Evolutionary conservation across 2,797 vertebrate species (phyloP).

Genomic region (Notoglanidium macrostoma): DNA sequence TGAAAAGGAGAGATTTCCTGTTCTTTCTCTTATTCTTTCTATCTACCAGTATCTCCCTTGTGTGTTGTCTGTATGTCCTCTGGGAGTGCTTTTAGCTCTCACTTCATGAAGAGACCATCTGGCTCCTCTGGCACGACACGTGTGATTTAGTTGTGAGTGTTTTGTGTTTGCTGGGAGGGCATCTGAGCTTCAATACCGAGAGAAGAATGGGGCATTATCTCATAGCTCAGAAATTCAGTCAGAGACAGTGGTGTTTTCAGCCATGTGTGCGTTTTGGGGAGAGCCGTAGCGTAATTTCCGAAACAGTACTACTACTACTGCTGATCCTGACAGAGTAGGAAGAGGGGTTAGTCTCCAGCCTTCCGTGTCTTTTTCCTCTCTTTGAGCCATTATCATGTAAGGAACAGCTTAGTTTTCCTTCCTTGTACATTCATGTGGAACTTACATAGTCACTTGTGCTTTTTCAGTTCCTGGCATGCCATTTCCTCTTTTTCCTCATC

Average conservation of each 20-base stretch:
- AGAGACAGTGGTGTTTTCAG: neutral
- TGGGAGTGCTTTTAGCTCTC: conserved; percentile 58
- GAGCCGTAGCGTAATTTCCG: neutral
- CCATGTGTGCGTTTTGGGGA: neutral
- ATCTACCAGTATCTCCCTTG: conserved; percentile 32
- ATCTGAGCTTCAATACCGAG: conserved; percentile 38
- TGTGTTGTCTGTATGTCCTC: conserved; percentile 43
- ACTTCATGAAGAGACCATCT: conserved; percentile 73
- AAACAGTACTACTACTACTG: conserved; percentile 6
- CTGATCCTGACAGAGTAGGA: neutral
- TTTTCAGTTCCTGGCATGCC: conserved; percentile 13
- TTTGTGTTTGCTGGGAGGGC: conserved; percentile 17
- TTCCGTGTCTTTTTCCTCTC: conserved; percentile 16
- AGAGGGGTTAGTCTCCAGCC: neutral
- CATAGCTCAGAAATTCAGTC: neutral
- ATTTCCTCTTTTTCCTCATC: conserved; percentile 37
- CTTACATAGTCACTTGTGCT: neutral
- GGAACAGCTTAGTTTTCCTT: conserved; percentile 8
- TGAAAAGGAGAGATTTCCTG: conserved; percentile 35
- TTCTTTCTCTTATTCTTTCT: conserved; percentile 35
- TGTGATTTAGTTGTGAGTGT: conserved; percentile 55
- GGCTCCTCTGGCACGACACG: conserved; percentile 70
- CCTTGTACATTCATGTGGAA: neutral
- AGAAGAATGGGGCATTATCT: conserved; percentile 28
- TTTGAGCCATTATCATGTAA: conserved; percentile 26